Evolutionary conservation across 1,140 invertebrate genomes (phyloP), one percentile per base, ranked within the genome.

Genomic region (Eueides isabella): DNA sequence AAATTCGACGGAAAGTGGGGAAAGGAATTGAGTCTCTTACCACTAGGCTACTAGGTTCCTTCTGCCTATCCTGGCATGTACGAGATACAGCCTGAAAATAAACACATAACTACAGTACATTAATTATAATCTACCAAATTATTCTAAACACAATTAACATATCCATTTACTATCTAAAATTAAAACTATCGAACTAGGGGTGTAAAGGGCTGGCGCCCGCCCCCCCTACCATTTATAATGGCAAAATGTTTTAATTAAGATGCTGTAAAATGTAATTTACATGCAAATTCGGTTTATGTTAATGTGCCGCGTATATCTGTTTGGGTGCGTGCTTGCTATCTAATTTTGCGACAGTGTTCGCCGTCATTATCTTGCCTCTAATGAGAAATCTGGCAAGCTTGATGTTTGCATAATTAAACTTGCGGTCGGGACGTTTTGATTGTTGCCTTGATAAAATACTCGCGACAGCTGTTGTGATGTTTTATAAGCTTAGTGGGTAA

Each of bases 231-330:
- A 93, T 94, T 94, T 94, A 94, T 94, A 94, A 94, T 94, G 92
- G 91, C 93, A 93, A 94, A 94, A 94, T 94, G 93, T 94, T 94
- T 94, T 94, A 94, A 94, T 94, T 94, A 94, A 94, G 93, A 94
- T 92, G 93, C 92, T 93, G 93, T 94, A 94, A 94, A 94, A 93
- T 93, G 93, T 94, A 94, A 94, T 94, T 94, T 93, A 93, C 92
- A 94, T 94, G 93, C 92, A 93, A 94, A 94, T 94, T 93, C 91
- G 92, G 93, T 94, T 94, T 94, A 94, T 94, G 93, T 94, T 94
- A 94, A 94, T 94, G 92, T 91, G 85, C 85, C 85, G 88, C 88
- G 89, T 93, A 92, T 93, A 89, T 93, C 89, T 92, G 91, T 92
- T 91, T 92, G 89, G 88, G 89, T 91, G 91, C 89, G 91, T 92